A percentile compares a stretch with the other conserved stretches of the same genome.
Conservation (phyloP, 2,888 invertebrate genomes). For the Neoscelio sp. region DNA sequence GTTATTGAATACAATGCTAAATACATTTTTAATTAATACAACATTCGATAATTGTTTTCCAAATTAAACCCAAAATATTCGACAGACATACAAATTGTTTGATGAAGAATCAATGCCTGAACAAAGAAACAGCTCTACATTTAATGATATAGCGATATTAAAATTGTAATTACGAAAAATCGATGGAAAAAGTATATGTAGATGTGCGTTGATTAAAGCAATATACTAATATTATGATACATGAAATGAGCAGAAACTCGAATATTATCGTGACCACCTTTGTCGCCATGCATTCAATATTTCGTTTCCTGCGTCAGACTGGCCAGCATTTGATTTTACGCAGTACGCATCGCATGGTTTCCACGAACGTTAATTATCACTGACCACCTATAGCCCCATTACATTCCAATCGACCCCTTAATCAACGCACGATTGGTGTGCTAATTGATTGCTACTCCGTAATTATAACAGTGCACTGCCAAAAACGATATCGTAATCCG, state of each 20-base stretch:
- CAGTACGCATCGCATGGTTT: constrained; percentile 80
- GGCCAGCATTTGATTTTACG: constrained; percentile 81
- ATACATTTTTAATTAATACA: constrained; percentile 7
- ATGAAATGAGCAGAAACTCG: constrained; percentile 39
- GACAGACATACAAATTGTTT: constrained; percentile 5
- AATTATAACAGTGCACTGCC: constrained; percentile 82
- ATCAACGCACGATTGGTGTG: constrained; percentile 83
- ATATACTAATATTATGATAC: constrained; percentile 46
- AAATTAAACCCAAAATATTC: constrained; percentile 13
- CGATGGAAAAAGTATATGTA: constrained; percentile 7
- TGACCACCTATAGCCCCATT: constrained; percentile 82
- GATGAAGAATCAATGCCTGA: constrained; percentile 1
- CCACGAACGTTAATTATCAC: constrained; percentile 82
- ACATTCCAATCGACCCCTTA: constrained; percentile 83
- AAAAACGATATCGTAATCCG: constrained; percentile 74
- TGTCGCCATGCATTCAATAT: constrained; percentile 75
- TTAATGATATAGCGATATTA: constrained; percentile 9
- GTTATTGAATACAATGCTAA: no score
- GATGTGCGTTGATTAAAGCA: constrained; percentile 37
- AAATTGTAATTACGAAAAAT: constrained; percentile 12
- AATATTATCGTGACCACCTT: constrained; percentile 59
- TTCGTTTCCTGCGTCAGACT: constrained; percentile 79
- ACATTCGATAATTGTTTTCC: constrained; percentile 9
- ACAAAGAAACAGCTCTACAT: no score
- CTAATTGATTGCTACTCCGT: constrained; percentile 83